Evolutionary conservation across 1,140 invertebrate genomes (phyloP), one percentile per base, ranked within the genome.

Genomic region (Vanessa tameamea): DNA sequence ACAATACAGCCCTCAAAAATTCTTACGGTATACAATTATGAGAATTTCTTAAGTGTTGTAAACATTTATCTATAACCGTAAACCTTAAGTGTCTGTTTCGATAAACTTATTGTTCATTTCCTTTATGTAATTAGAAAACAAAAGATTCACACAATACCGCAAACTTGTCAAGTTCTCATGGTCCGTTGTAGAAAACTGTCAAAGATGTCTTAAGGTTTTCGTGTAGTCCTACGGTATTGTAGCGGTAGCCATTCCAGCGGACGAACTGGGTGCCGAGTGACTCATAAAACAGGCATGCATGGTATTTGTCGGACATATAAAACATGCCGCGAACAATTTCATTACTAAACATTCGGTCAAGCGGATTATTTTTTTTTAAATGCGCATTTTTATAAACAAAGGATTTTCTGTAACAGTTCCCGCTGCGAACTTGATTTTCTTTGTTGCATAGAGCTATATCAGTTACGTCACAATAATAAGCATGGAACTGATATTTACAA

Each of bases 381-480:
- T 15, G 47, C 26, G 26, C 37, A 43, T 43, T 51, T 59, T 69
- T 26, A 65, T 64, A 47, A 76, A 87, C 88, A 90, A 88, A 87
- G 79, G 80, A 78, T 80, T 80, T 72, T 15, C 66, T 65, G 70
- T 74, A 77, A 64, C 73, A 66, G 73, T 77, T 71, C 7, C 37
- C 9, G 9, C 37, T 43, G 80, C 79, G 74, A 81, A 76, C 76
- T 82, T 83, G 71, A 84, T 87, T 85, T 88, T 90, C 89, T 91
- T 91, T 92, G 88, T 91, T 91, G 78, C 72, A 81, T 68, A 73
- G 72, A 83, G 83, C 78, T 83, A 85, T 87, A 86, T 84, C 77
- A 82, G 84, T 91, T 88, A 91, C 90, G 87, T 89, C 88, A 90
- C 82, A 87, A 84, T 89, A 86, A 88, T 90, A 84, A 88, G 79